These are phyloP conservation scores for Garra rufa DNA, from an alignment of 2,113 vertebrate species.

Conservation along the genomic window DNA sequence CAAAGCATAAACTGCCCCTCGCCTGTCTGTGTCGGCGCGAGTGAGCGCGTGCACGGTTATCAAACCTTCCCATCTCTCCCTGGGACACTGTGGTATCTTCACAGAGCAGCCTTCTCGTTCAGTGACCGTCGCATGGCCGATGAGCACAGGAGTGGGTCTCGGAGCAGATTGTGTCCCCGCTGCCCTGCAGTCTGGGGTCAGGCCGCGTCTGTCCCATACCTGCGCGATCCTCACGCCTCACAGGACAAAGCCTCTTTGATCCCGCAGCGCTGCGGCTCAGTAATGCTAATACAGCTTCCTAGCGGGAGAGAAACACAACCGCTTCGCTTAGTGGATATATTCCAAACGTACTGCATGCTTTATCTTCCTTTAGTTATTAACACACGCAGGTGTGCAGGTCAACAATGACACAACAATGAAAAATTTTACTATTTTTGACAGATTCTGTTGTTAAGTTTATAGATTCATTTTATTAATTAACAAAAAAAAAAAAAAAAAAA, in stretches of 20 bases:
- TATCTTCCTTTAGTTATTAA: neutral
- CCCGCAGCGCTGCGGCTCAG: neutral
- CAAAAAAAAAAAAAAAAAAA: neutral
- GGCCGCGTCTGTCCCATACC: neutral
- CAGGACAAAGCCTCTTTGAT: constrained; percentile 12
- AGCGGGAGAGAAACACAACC: neutral
- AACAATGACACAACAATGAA: neutral
- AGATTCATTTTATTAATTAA: neutral
- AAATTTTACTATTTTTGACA: neutral
- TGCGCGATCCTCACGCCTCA: neutral
- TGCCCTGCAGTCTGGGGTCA: neutral
- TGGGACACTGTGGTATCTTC: constrained; percentile 14
- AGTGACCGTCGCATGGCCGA: neutral
- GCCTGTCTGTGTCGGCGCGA: neutral
- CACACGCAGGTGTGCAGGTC: neutral
- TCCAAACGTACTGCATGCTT: neutral
- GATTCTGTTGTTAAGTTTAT: neutral
- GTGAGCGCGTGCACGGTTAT: neutral
- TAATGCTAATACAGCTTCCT: constrained; percentile 16
- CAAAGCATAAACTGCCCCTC: neutral
- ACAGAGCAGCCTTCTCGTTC: neutral
- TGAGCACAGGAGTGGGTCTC: neutral
- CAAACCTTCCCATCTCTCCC: constrained; percentile 32
- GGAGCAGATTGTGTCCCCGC: neutral
- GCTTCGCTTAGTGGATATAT: neutral